phyloP scores from a whole-genome alignment of 92 coral and sea anemone species.

The Actinostola sp. region DNA sequence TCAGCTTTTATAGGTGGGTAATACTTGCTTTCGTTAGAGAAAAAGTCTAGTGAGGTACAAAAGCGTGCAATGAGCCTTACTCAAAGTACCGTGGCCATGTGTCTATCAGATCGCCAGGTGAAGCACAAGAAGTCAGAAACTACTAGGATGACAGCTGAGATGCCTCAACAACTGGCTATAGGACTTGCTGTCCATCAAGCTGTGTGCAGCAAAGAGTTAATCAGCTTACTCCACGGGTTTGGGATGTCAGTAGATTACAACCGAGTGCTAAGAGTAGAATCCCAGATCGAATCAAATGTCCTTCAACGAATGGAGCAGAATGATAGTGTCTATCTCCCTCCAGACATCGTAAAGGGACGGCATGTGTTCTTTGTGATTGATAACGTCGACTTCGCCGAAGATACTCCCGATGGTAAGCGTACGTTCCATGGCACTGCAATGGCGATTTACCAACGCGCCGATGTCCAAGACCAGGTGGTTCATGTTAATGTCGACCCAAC shows the following conservation, averaged over 20 bases:
- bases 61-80: conserved; percentile 44
- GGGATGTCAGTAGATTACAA: conserved; percentile 70
- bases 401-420: conserved; percentile 32
- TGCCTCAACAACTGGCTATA: conserved; percentile 57
- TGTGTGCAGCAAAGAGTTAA: conserved; percentile 55
- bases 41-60: conserved; percentile 56
- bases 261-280: conserved; percentile 59
- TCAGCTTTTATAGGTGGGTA: conserved; percentile 63
- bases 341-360: conserved; percentile 47
- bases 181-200: conserved; percentile 70
- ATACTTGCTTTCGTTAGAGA: conserved; percentile 51
- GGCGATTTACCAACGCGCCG: conserved; percentile 46
- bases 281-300: conserved; percentile 63
- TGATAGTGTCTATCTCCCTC: conserved; percentile 57
- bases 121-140: conserved; percentile 29
- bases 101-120: conserved; percentile 29
- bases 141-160: conserved; percentile 15
- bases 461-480: conserved; percentile 20
- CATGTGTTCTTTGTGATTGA: conserved; percentile 18
- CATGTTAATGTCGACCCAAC: not conserved
- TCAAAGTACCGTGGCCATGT: conserved; percentile 29
- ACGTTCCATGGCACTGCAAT: conserved; percentile 75
- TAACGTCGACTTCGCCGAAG: not conserved
- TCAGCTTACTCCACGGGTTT: conserved; percentile 63
- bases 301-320: conserved; percentile 41